phyloP scores from a whole-genome alignment of 1,140 invertebrate species.

The Orchesella cincta region DNA sequence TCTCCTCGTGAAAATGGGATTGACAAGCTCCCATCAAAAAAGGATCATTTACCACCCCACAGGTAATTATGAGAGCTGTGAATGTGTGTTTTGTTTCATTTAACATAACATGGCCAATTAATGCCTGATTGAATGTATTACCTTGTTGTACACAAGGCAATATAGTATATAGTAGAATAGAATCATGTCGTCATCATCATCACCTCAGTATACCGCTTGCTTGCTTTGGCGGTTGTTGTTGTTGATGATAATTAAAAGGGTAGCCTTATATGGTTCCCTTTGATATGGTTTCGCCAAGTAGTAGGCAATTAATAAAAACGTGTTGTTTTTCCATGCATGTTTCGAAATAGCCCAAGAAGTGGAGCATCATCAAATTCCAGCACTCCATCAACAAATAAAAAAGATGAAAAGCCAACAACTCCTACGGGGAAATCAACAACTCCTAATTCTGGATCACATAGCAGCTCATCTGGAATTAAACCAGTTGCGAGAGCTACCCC shows the following conservation, averaged over 20 bases:
- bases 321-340: not conserved
- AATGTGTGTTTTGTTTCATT: not conserved
- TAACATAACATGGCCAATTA: constrained; percentile 3
- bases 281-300: constrained; percentile 24
- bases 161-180: not conserved
- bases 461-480: constrained; percentile 50
- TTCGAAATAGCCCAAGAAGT: constrained; percentile 51
- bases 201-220: not conserved
- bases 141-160: too few relatives aligned
- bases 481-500: constrained; percentile 51
- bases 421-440: constrained; percentile 61
- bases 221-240: not conserved
- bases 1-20: constrained; percentile 58
- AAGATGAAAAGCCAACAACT: constrained; percentile 61
- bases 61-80: constrained; percentile 39
- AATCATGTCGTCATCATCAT: not conserved
- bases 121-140: too few relatives aligned
- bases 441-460: constrained; percentile 56
- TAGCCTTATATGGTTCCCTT: not conserved
- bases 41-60: constrained; percentile 55
- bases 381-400: constrained; percentile 53
- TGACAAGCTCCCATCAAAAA: constrained; percentile 58
- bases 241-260: constrained; percentile 13
- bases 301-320: constrained; percentile 2
- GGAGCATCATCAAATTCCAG: constrained; percentile 53